Base-by-base conservation (phyloP, 2,797 vertebrate genomes). In the Hippopotamyrus pictus region DNA sequence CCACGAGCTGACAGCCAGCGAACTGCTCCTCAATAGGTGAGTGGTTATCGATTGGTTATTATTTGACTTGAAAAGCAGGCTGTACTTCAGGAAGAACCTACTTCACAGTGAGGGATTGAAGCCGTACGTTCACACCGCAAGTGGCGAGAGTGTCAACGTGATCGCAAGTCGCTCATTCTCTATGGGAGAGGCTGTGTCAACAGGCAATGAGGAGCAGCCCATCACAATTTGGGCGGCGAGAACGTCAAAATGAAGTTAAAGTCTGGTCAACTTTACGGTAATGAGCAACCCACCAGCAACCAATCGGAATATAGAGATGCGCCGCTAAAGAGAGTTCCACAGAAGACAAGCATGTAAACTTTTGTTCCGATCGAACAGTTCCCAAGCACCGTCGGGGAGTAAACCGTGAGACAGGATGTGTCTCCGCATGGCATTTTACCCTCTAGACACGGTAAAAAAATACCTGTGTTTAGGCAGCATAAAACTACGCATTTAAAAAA, bases 1-100 rank as follows among this genome's bases (percentile, higher is more conserved):
- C 0, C 97, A 98, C 0, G 97, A 98, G 91, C 95, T 98, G 89
- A 99, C 98, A 0, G 98, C 98, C 59, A 98, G 97, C 0, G 98
- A 99, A 92, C 96, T 99, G 90, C 97, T 99, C 88, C 94, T 95
- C 88, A 98, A 96, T 95, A 98, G 98, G 98, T 98, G 94, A 91
- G 89, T 19, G 48, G 48, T 29, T 48, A 48, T 83, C 12, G 2
- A 22, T 46, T 17, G 22, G 19, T 14, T 53, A 51, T 22, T 25
- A 85, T 14, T 12, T 22, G 44, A 25, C 46, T 51, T 12, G 22
- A 85, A 29, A 17, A 11, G 2, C n/a, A 22, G 22, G 62, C 9
- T 65, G 22, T 29, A 29, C 22, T 65, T 65, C 62, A 65, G 62
- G 62, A 25, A 65, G 22, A 11, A 65, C 22, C 3, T 29, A 11